Base-by-base conservation (phyloP, 2,888 invertebrate species). In the Empis stercorea region DNA sequence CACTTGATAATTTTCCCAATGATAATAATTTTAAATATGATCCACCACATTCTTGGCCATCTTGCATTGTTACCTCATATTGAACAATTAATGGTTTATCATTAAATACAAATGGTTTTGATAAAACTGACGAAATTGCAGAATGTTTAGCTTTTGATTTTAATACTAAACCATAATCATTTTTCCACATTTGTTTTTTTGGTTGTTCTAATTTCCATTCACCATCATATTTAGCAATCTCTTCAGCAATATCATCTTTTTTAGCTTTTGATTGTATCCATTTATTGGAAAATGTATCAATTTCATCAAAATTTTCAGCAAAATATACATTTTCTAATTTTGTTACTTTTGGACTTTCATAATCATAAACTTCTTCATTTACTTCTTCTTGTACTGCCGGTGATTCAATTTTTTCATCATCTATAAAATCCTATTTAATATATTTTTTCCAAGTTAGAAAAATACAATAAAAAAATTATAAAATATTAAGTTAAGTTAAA, bases 11-110 rank as follows among this genome's bases (percentile, higher is more conserved):
- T 40, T 77, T 73, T 47, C 82, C 80, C 23, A 81, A 75, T 11
- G 88, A 86, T 15, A 99, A 72, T 41, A 99, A 76, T 71, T 99
- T 99, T 43, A 99, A 72, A 68, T 99, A 99, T 10, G 96, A 94
- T 10, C 99, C 99, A 41, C 99, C 99, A 70, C 99, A 99, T 68
- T 96, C 96, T 71, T 95, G 94, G 1, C 95, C 96, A 61, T 94
- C 92, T 79, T 78, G 79, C 72, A 94, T 84, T 48, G 84, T 84
- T 30, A 88, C 87, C 75, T 92, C 92, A 72, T 91, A 97, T 69
- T 99, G 97, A 4, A 96, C 84, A 51, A 99, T 74, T 36, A 88
- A 68, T 0, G 92, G 89, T 59, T 85, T 88, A 41, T 74, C 74
- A 39, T 61, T 61, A 67, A 99, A 97, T 44, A 80, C 76, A 67